Conservation (phyloP, 2,797 vertebrate genomes). For the Australoheros facetus region DNA sequence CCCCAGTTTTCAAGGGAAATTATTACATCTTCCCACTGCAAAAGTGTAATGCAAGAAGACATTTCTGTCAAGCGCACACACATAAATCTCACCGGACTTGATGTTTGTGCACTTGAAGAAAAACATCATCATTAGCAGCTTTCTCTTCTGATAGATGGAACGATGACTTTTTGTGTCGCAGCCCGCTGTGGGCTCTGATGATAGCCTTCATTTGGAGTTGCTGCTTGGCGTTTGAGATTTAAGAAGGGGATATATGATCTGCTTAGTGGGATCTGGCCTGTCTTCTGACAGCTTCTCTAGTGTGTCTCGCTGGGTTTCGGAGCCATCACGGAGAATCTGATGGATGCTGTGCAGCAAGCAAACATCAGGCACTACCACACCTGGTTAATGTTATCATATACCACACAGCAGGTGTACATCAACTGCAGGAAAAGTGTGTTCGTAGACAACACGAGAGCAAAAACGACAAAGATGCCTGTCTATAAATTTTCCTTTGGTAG, state of each 20-base stretch:
- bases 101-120: slow-evolving; percentile 79
- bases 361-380: slow-evolving; percentile 27
- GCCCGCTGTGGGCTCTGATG: slow-evolving; percentile 61
- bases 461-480: neutral
- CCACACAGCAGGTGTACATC: slow-evolving; percentile 46
- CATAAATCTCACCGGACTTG: slow-evolving; percentile 76
- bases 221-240: slow-evolving; percentile 35
- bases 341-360: slow-evolving; percentile 22
- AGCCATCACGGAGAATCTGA: slow-evolving; percentile 30
- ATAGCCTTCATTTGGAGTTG: slow-evolving; percentile 65
- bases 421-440: neutral
- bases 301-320: slow-evolving; percentile 36
- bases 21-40: slow-evolving; percentile 70
- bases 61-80: slow-evolving; percentile 68
- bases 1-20: slow-evolving; percentile 78
- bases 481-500: neutral
- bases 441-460: neutral
- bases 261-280: slow-evolving; percentile 44
- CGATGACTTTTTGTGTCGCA: slow-evolving; percentile 57
- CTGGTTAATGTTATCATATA: slow-evolving; percentile 43
- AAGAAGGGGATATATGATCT: slow-evolving; percentile 40
- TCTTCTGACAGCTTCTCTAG: slow-evolving; percentile 55
- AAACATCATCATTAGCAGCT: slow-evolving; percentile 80
- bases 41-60: slow-evolving; percentile 75
- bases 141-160: slow-evolving; percentile 71